These are phyloP conservation scores for Drosophila navojoa DNA, from an alignment of 1,140 invertebrate species.

Conservation along the genomic window DNA sequence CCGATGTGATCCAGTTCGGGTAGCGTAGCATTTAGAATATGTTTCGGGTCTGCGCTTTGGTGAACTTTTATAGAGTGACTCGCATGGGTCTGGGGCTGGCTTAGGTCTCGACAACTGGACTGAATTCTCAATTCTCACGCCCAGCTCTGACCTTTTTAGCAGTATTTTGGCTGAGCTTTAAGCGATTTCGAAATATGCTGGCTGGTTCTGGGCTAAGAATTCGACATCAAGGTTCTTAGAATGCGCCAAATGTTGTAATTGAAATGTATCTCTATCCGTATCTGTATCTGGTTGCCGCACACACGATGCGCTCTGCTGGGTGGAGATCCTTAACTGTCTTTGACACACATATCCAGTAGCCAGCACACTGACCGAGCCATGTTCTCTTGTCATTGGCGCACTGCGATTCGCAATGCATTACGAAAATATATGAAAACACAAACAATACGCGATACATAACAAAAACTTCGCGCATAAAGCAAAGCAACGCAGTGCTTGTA, in stretches of 20 bases:
- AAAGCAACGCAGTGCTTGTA: conserved; percentile 50
- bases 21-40: conserved; percentile 6
- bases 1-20: conserved; percentile 25
- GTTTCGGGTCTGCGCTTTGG: conserved; percentile 9
- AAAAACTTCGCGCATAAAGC: conserved; percentile 37
- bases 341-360: conserved; percentile 76
- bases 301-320: conserved; percentile 53
- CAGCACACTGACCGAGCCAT: conserved; percentile 40
- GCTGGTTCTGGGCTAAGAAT: conserved; percentile 45
- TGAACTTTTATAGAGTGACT: conserved; percentile 66
- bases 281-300: conserved; percentile 17
- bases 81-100: conserved; percentile 44
- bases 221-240: conserved; percentile 18
- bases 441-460: conserved; percentile 15
- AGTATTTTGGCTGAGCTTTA: conserved; percentile 47
- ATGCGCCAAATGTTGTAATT: conserved; percentile 18
- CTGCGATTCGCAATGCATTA: conserved; percentile 26
- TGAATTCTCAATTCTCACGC: conserved; percentile 61
- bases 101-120: conserved; percentile 18
- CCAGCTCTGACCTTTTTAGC: conserved; percentile 71
- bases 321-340: conserved; percentile 70
- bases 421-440: conserved; percentile 44
- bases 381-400: conserved; percentile 52
- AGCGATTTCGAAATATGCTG: conserved; percentile 59
- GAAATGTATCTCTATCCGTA: conserved; percentile 22